Conservation (phyloP, 1,140 invertebrate genomes). For the Lepidotrigona ventralis region DNA sequence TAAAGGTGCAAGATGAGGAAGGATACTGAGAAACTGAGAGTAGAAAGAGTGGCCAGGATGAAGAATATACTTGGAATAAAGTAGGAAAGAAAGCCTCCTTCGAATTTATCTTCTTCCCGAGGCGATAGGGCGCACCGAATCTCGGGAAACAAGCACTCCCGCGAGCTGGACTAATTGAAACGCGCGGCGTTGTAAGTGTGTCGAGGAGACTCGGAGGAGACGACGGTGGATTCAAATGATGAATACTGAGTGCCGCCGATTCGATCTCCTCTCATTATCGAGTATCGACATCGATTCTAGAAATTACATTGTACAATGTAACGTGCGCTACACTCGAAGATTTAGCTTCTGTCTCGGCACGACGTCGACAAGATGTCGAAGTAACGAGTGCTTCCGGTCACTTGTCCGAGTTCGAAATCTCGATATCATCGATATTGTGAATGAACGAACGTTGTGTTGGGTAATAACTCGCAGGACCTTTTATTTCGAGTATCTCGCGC, state of each 20-base stretch:
- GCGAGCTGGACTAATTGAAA: slow-evolving; percentile 20
- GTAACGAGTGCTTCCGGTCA: no score
- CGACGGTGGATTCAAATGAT: slow-evolving; percentile 12
- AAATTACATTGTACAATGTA: background rate
- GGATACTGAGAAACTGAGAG: no score
- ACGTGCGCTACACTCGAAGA: no score
- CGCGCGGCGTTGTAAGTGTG: background rate
- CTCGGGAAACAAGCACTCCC: background rate
- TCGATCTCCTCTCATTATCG: background rate
- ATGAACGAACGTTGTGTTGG: no score
- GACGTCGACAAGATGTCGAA: no score
- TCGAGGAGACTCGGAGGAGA: background rate
- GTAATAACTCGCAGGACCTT: no score
- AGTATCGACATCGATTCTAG: no score
- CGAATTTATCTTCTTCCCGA: slow-evolving; percentile 6
- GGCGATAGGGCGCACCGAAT: background rate
- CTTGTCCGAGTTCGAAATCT: no score
- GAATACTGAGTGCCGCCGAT: background rate
- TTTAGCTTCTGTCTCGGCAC: no score
- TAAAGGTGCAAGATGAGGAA: no score
- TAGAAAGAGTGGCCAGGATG: background rate
- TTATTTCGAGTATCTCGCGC: no score
- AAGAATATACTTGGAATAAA: background rate
- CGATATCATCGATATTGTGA: no score
- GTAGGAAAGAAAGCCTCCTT: background rate